Evolutionary conservation across 2,888 invertebrate genomes (phyloP), one percentile per base, ranked within the genome.

Genomic region (Spialia ferax): DNA sequence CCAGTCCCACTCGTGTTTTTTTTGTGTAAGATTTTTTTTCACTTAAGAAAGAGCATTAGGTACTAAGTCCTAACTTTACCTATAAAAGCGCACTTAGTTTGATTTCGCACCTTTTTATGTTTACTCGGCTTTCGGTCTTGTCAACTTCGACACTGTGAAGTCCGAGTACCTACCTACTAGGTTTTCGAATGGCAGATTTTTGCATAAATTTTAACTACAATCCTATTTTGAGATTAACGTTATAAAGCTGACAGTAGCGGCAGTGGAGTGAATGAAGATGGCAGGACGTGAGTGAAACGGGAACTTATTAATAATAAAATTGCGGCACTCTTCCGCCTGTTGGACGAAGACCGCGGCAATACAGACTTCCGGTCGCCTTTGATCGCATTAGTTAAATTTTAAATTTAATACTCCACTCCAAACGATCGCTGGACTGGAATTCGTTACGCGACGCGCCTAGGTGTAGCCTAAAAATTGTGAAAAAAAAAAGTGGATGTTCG

Each of bases 241-340:
- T 63, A 20, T 22, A 45, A 54, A 50, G 50, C 45, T 61, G 55
- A 54, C 55, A 32, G 29, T 18, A 54, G 48, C 18, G 61, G 55
- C 45, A 29, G 18, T n/a, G 29, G 71, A 73, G 66, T 66, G 69
- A 74, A 80, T 84, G 72, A 81, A 85, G 88, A 84, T 86, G 82
- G 83, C 89, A 89, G 91, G 89, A 90, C 87, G 88, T 72, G 76
- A 84, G 79, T 85, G 84, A 86, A 89, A 89, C 90, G 89, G 91
- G 90, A 91, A 89, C 89, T 88, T 89, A 89, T 90, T 89, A 89
- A 91, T 89, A 89, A 91, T 91, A 89, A 89, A 90, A 90, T 88
- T 80, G 87, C 87, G 83, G 82, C 84, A 85, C 82, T 86, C 86
- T 91, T 89, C 91, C 91, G 88, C 81, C 91, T 91, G 88, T 80